phyloP scores from a whole-genome alignment of 30 jellyfish, hydroid and myxozoan species.

The Kudoa iwatai region DNA sequence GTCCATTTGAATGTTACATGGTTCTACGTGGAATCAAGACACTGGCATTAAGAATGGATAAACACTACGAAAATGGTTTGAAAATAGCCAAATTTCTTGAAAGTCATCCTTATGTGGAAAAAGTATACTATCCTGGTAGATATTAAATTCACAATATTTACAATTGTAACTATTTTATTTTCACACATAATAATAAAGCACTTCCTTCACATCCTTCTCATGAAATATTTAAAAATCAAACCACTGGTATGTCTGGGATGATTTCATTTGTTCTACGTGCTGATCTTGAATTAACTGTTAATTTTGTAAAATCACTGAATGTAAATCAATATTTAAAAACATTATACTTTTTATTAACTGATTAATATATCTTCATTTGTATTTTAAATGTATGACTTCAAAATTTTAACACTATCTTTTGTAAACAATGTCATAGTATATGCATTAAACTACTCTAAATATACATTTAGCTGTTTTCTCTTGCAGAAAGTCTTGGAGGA shows the following conservation, averaged over 20 bases:
- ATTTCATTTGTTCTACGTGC: conserved; percentile 37
- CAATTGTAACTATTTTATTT: no score
- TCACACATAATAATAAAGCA: no score
- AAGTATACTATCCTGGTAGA: conserved; percentile 56
- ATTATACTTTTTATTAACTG: no score
- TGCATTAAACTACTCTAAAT: no score
- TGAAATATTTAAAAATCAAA: conserved; percentile 45
- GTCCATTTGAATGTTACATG: conserved; percentile 89
- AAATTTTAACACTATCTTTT: no score
- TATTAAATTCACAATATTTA: no score
- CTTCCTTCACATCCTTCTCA: conserved; percentile 68
- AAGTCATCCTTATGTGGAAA: conserved; percentile 25
- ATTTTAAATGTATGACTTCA: no score
- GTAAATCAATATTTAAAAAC: no score
- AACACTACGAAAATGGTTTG: conserved; percentile 41
- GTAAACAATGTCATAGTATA: no score
- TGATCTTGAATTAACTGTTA: conserved; percentile 20
- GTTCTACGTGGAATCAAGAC: conserved; percentile 89
- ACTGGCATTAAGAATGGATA: conserved; percentile 67
- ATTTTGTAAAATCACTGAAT: no score
- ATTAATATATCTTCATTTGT: no score
- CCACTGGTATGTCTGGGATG: conserved; percentile 83
- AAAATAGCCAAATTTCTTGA: conserved; percentile 31
- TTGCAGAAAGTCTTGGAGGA: conserved; percentile 99
- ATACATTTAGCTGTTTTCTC: conserved; percentile 25